A percentile compares a stretch with the other conserved stretches of the same genome.
These are phyloP conservation scores for Gymnarchus niloticus DNA, from an alignment of 2,113 vertebrate species.

Conservation along the genomic window DNA sequence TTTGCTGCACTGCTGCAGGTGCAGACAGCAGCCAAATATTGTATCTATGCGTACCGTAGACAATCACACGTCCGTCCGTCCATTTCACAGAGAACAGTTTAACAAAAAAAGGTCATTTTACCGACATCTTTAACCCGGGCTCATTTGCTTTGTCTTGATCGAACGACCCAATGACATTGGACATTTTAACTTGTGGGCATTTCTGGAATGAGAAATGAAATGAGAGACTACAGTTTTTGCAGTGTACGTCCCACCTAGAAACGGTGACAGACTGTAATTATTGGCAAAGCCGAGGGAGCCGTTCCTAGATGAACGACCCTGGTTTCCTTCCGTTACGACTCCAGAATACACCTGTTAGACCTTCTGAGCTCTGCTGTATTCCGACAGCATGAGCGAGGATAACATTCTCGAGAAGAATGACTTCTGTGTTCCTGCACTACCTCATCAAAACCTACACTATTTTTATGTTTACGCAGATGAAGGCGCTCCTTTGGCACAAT, in stretches of 20 bases:
- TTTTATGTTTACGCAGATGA: conserved; percentile 40
- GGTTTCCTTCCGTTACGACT: conserved; percentile 41
- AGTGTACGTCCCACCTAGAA: conserved; percentile 29
- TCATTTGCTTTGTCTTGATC: conserved; percentile 42
- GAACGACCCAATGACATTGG: conserved; percentile 24
- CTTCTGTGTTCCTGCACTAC: conserved; percentile 30
- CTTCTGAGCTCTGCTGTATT: conserved; percentile 30
- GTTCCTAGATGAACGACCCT: conserved; percentile 38
- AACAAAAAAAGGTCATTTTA: conserved; percentile 30
- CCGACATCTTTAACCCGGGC: conserved; percentile 32
- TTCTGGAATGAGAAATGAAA: conserved; percentile 16
- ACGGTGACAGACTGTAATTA: background rate
- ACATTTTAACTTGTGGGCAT: conserved; percentile 26
- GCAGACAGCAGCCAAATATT: background rate
- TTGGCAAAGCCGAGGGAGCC: conserved; percentile 17
- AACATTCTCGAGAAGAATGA: conserved; percentile 26
- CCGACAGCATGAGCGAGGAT: conserved; percentile 6
- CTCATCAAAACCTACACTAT: conserved; percentile 40
- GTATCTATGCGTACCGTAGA: background rate
- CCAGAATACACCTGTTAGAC: conserved; percentile 34
- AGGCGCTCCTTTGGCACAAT: conserved; percentile 44
- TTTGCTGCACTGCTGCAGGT: too few species aligned
- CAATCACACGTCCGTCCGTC: background rate
- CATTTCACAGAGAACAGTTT: background rate
- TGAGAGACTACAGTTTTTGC: conserved; percentile 29